Conservation (phyloP, 2,113 vertebrate genomes). For the Paraplagusia blochii region DNA sequence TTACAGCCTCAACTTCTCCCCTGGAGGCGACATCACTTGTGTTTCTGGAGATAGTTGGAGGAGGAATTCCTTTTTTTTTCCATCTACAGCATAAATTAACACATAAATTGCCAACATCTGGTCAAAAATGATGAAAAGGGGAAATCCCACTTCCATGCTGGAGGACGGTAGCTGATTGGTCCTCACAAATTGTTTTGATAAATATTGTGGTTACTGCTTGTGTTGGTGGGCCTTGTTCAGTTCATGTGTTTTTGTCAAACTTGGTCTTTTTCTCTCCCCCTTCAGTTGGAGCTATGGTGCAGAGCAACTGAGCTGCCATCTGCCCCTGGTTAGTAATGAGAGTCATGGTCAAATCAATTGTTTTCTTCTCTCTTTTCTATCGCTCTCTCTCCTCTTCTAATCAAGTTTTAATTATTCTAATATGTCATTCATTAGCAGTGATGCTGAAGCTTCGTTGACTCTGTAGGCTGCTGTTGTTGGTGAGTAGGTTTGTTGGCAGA, state of each 20-base stretch:
- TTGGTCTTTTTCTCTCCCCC: neutral
- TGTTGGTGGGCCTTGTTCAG: neutral
- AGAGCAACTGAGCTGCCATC: slow-evolving; percentile 23
- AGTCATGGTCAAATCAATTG: slow-evolving; percentile 8
- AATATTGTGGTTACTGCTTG: slow-evolving; percentile 11
- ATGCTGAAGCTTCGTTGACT: slow-evolving; percentile 16
- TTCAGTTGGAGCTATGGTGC: neutral
- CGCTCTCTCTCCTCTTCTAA: neutral
- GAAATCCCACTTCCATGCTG: neutral
- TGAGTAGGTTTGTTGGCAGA: slow-evolving; percentile 20
- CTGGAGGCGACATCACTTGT: neutral
- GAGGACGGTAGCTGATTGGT: slow-evolving; percentile 2
- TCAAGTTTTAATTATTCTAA: neutral
- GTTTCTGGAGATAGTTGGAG: neutral
- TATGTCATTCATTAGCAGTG: slow-evolving; percentile 33
- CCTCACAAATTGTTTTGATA: slow-evolving; percentile 8
- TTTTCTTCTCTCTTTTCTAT: slow-evolving; percentile 2
- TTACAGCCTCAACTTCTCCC: neutral
- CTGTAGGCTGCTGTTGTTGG: slow-evolving; percentile 15
- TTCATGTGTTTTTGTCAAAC: slow-evolving; percentile 10
- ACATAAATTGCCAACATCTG: too few relatives aligned
- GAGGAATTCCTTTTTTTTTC: slow-evolving; percentile 3
- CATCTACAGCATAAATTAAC: slow-evolving; percentile 1
- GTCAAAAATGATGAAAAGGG: neutral
- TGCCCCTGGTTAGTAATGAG: slow-evolving; percentile 35